These are phyloP conservation scores for Oophaga sylvatica DNA, from an alignment of 2,797 vertebrate species.

Conservation along the genomic window DNA sequence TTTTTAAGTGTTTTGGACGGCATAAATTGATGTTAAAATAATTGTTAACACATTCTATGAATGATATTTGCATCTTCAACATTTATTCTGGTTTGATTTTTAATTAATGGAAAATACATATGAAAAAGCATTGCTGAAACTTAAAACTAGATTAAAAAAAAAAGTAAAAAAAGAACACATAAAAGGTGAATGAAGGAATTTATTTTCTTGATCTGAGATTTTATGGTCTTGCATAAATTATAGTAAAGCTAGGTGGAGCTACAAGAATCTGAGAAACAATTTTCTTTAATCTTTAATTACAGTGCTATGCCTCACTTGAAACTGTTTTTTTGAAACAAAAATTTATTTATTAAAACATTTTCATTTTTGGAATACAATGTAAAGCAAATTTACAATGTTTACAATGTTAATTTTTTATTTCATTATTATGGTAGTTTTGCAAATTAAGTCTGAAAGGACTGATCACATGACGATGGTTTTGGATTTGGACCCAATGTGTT, in stretches of 20 bases:
- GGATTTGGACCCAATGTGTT: too few species aligned
- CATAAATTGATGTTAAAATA: too few species aligned
- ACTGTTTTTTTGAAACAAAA: background rate
- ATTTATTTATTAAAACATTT: background rate
- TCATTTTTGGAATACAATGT: too few species aligned
- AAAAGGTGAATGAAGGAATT: slow-evolving; percentile 29
- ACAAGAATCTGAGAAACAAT: background rate
- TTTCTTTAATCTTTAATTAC: slow-evolving; percentile 7
- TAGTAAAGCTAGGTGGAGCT: slow-evolving; percentile 2
- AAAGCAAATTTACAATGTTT: too few species aligned
- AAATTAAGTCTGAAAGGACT: too few species aligned
- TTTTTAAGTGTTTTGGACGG: too few species aligned
- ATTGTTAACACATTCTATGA: too few species aligned
- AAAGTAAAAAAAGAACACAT: background rate
- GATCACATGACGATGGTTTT: too few species aligned
- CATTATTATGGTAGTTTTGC: too few species aligned
- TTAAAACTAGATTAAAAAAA: background rate
- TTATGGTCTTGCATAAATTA: slow-evolving; percentile 30
- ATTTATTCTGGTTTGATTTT: too few species aligned
- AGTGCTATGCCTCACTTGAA: background rate
- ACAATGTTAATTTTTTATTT: too few species aligned
- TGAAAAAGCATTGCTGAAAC: background rate
- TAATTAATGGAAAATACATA: background rate
- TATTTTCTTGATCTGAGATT: slow-evolving; percentile 29
- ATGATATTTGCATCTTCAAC: too few species aligned